Conservation (phyloP, 2,113 vertebrate species). For the Cinclus mexicanus region DNA sequence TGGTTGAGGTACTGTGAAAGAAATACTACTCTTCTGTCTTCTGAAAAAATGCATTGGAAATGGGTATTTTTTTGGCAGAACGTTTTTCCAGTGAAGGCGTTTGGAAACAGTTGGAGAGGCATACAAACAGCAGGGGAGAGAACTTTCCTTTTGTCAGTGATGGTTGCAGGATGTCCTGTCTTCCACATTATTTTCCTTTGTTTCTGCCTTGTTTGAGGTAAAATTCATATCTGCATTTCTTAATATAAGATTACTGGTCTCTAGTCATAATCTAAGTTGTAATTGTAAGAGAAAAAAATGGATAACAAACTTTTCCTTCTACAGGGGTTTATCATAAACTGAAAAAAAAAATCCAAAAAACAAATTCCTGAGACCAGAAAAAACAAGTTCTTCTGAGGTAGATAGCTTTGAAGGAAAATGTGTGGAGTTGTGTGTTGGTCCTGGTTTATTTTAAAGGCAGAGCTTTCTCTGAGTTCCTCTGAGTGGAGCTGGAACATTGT, state of each 20-base stretch:
- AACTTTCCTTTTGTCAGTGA: background rate
- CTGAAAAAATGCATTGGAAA: background rate
- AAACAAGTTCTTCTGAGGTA: background rate
- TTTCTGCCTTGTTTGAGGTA: background rate
- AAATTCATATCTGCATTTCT: background rate
- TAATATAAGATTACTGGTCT: background rate
- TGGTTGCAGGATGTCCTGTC: background rate
- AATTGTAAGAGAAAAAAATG: background rate
- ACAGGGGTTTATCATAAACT: fast-evolving
- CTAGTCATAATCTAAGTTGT: background rate
- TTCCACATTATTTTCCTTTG: background rate
- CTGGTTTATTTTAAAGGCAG: background rate
- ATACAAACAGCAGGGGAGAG: background rate
- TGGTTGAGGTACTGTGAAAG: background rate
- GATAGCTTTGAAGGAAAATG: background rate
- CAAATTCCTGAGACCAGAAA: background rate
- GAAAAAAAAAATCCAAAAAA: no score
- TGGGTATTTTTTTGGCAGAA: background rate
- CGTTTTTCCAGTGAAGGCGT: background rate
- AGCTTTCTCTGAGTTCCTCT: background rate
- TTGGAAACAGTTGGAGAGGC: background rate
- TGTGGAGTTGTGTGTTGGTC: background rate
- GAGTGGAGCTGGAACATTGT: background rate
- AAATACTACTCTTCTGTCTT: background rate
- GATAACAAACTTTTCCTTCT: background rate